Base-by-base conservation (phyloP, 2,113 vertebrate genomes). In the Pardalotus punctatus region DNA sequence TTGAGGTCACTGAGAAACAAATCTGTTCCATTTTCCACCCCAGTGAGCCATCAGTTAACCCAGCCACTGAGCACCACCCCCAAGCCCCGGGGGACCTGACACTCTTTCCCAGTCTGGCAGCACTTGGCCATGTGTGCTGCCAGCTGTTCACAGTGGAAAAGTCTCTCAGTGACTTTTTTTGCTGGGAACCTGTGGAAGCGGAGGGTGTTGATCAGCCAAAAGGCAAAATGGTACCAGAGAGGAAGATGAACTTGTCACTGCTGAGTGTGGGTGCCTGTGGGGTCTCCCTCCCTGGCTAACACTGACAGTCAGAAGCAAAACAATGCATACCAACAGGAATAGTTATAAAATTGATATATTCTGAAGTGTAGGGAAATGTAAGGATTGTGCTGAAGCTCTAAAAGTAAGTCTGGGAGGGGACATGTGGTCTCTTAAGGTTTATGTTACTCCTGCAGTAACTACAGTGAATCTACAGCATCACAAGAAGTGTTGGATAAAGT, bases 1-100 rank as follows among this genome's bases (percentile, higher is more conserved):
- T 5, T 88, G 91, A 70, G 35, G 36, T 93, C 82, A 77, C 66
- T 58, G 56, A 51, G 73, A 69, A 80, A 60, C 56, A 92, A 67
- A 45, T 70, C 33, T 60, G 31, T n/a, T 80, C 80, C 12, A 13
- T 78, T 93, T 93, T 81, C 73, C 36, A 36, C 22, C 40, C 43
- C 78, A 62, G 50, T 62, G 70, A 85, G 74, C 61, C 58, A 14
- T 51, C 57, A 80, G 56, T 67, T 94, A 74, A 71, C 64, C 15
- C 6, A 1, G 67, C 38, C 81, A 29, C 70, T 48, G 57, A 90
- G 81, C 84, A 84, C 33, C 31, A 42, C 23, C 12, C 56, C 9
- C 13, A 40, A 54, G 53, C 45, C 57, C 79, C 2, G 4, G 12
- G 48, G 58, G n/a, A 60, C 78, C 62, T 31, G 33, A 67, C 0